phyloP scores from a whole-genome alignment of 2,797 vertebrate species.

The Clamator glandarius region DNA sequence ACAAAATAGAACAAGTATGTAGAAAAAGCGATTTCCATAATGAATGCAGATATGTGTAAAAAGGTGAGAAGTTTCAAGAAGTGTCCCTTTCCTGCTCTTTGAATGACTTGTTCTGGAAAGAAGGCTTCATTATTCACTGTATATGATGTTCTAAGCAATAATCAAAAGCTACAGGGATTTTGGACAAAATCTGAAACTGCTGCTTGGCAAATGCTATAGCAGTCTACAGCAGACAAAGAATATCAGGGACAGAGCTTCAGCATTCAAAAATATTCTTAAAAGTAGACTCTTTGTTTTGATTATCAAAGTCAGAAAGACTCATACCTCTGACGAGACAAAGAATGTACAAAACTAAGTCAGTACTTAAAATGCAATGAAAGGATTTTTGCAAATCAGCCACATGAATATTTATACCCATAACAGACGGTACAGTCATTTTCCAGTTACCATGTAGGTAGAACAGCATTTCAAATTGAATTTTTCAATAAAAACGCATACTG shows the following conservation, averaged over 20 bases:
- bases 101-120: background rate
- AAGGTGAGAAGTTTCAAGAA: background rate
- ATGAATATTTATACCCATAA: slow-evolving; percentile 29
- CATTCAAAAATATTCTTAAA: background rate
- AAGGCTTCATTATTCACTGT: background rate
- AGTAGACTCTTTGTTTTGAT: background rate
- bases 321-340: background rate
- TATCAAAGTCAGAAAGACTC: background rate
- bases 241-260: background rate
- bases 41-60: background rate
- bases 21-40: background rate
- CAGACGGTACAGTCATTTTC: background rate
- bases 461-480: background rate
- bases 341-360: background rate
- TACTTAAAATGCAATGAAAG: background rate
- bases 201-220: background rate
- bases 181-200: background rate
- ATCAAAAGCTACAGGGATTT: background rate
- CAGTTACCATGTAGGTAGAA: background rate
- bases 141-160: background rate
- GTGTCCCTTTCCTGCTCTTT: background rate
- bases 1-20: background rate
- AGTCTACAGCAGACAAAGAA: background rate
- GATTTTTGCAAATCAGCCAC: background rate
- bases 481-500: slow-evolving; percentile 2